Conservation (phyloP, 2,797 vertebrate species). For the Microctenopoma stevenorrisi region DNA sequence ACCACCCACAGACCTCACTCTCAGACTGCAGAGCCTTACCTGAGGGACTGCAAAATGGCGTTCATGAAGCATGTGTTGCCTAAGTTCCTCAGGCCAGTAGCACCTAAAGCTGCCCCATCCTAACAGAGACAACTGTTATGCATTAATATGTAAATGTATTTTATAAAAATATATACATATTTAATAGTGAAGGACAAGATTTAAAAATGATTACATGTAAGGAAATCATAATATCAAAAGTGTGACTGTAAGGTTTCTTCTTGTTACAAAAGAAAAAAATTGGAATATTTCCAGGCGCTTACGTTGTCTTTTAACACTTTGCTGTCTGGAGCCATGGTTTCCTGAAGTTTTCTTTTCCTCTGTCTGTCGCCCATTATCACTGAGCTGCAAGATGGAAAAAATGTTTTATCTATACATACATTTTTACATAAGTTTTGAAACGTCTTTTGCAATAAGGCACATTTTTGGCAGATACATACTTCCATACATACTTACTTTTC, state of each 20-base stretch:
- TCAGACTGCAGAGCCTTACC: conserved; percentile 80
- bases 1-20: conserved; percentile 39
- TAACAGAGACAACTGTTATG: conserved; percentile 62
- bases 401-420: neutral
- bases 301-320: conserved; percentile 94
- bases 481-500: conserved; percentile 90
- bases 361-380: conserved; percentile 89
- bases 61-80: conserved; percentile 99
- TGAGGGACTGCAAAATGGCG: conserved; percentile 98
- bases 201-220: conserved; percentile 1
- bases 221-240: too few species aligned
- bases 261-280: conserved; percentile 10
- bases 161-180: neutral
- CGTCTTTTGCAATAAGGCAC: neutral
- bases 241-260: neutral
- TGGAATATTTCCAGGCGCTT: conserved; percentile 72
- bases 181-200: neutral
- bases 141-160: neutral
- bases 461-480: neutral
- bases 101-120: conserved; percentile 88
- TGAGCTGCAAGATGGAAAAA: conserved; percentile 82
- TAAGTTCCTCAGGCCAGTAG: conserved; percentile 95
- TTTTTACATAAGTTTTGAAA: neutral
- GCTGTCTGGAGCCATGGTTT: conserved; percentile 88
- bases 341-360: conserved; percentile 94